phyloP scores from a whole-genome alignment of 2,797 vertebrate species.

The Gobio occitaniae region DNA sequence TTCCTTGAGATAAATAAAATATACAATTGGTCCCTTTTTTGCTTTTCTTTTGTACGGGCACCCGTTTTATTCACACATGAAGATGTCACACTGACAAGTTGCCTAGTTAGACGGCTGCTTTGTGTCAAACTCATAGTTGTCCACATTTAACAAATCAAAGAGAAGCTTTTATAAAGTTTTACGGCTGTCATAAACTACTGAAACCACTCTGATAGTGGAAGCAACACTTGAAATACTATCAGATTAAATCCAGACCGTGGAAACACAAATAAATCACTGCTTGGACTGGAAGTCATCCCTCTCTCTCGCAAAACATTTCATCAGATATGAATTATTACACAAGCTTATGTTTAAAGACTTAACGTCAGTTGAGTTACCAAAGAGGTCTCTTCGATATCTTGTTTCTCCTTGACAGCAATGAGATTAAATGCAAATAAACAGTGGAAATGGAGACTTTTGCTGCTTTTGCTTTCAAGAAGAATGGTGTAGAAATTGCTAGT shows the following conservation, averaged over 20 bases:
- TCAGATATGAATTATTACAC: conserved; percentile 26
- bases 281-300: background rate
- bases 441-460: background rate
- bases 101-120: background rate
- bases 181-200: conserved; percentile 27
- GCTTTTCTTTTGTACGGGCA: background rate
- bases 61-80: background rate
- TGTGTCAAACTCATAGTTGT: conserved; percentile 26
- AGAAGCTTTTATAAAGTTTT: conserved; percentile 20
- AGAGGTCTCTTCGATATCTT: background rate
- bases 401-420: background rate
- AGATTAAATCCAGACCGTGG: conserved; percentile 39
- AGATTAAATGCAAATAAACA: background rate
- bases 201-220: conserved; percentile 20
- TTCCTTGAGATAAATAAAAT: background rate
- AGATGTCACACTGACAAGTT: background rate
- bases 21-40: background rate
- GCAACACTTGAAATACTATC: conserved; percentile 29
- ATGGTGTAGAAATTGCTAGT: background rate
- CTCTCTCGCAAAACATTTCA: background rate
- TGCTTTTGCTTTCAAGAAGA: background rate
- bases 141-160: conserved; percentile 26
- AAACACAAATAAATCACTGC: conserved; percentile 38
- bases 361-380: background rate
- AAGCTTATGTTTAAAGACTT: background rate